A percentile compares a stretch with the other conserved stretches of the same genome.
These are phyloP conservation scores for Sitophilus oryzae DNA, from an alignment of 1,140 invertebrate genomes.

Conservation along the genomic window DNA sequence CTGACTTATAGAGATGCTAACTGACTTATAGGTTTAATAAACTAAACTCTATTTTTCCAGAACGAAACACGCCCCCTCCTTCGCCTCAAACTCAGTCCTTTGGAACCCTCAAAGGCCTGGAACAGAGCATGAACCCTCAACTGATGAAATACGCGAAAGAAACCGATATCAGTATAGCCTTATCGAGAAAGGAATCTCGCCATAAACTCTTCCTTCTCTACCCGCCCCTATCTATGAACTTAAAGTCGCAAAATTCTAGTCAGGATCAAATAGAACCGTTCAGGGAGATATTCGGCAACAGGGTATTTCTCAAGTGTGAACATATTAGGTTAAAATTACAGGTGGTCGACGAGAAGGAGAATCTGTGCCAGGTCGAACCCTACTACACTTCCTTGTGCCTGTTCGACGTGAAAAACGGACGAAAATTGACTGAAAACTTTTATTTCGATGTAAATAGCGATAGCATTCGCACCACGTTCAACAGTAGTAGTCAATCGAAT, in stretches of 20 bases:
- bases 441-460: constrained; percentile 82
- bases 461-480: constrained; percentile 44
- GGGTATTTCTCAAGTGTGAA: constrained; percentile 77
- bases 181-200: constrained; percentile 69
- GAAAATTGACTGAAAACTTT: constrained; percentile 90
- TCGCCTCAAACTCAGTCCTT: constrained; percentile 49
- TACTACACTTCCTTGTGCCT: constrained; percentile 82
- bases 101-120: constrained; percentile 77
- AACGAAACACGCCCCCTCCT: constrained; percentile 52
- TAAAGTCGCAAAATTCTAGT: constrained; percentile 33
- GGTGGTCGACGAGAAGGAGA: constrained; percentile 71
- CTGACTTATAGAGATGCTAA: too few relatives aligned
- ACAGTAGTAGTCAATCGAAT: constrained; percentile 9
- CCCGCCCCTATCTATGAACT: constrained; percentile 33
- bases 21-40: neutral
- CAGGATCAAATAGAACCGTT: constrained; percentile 55
- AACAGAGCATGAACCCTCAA: constrained; percentile 86
- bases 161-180: constrained; percentile 78
- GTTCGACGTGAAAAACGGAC: constrained; percentile 78
- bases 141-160: constrained; percentile 84
- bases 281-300: constrained; percentile 78
- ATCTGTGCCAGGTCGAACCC: constrained; percentile 82
- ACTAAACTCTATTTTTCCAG: constrained; percentile 25
- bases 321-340: constrained; percentile 73
- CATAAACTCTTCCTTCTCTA: constrained; percentile 59